A percentile compares a stretch with the other conserved stretches of the same genome.
Conservation (phyloP, 2,888 invertebrate species). For the Adineta ricciae region DNA sequence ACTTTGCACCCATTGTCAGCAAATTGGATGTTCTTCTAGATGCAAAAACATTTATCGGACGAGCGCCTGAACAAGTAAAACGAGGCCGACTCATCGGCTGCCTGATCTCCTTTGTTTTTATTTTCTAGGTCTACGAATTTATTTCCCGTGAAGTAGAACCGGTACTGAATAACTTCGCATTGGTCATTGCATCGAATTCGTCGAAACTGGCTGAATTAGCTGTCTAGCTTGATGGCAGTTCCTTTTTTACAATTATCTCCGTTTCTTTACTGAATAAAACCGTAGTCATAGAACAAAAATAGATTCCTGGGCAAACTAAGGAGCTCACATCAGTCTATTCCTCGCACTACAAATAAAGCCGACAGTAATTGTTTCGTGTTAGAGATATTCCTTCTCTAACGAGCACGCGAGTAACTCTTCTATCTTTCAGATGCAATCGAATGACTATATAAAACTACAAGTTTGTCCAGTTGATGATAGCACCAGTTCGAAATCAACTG, state of each 20-base stretch:
- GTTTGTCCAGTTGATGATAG: slow-evolving; percentile 7
- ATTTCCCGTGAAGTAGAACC: slow-evolving; percentile 18
- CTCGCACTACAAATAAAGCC: too few species aligned
- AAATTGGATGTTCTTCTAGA: slow-evolving; percentile 68
- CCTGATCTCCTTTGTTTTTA: background rate
- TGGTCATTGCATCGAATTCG: background rate
- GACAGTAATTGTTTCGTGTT: too few species aligned
- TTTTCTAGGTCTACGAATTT: background rate
- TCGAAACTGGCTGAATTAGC: background rate
- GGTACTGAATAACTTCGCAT: background rate
- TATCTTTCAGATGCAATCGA: background rate
- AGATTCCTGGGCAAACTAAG: too few species aligned
- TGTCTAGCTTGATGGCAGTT: background rate
- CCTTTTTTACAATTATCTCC: background rate
- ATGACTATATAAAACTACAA: slow-evolving; percentile 12
- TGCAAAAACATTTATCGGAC: slow-evolving; percentile 74
- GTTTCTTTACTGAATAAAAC: background rate
- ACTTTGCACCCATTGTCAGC: slow-evolving; percentile 71
- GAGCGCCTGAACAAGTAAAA: slow-evolving; percentile 69
- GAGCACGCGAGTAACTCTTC: background rate
- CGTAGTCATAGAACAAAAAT: background rate
- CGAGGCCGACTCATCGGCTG: background rate
- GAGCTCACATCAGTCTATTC: too few species aligned
- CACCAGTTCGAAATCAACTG: background rate
- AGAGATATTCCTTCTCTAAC: too few species aligned